Conservation (phyloP, 2,888 invertebrate genomes). For the Rhamphomyia laevipes region DNA sequence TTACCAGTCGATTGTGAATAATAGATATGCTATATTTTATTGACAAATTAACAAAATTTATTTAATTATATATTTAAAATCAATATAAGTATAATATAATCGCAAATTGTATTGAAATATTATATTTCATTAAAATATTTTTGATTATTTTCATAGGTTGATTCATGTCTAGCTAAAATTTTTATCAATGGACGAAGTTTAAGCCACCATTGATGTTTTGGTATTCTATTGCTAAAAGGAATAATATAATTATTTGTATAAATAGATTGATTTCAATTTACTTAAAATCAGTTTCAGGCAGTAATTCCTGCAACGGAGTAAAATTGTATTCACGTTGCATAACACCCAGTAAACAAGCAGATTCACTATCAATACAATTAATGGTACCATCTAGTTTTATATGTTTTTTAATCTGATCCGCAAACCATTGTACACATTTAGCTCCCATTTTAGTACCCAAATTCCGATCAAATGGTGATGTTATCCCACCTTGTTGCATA, state of each 20-base stretch:
- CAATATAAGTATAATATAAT: too few species aligned
- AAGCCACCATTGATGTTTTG: constrained; percentile 85
- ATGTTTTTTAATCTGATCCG: constrained; percentile 45
- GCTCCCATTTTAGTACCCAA: constrained; percentile 93
- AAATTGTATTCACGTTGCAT: constrained; percentile 66
- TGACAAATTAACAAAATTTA: too few species aligned
- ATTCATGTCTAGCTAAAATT: constrained; percentile 71
- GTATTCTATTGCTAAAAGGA: constrained; percentile 43
- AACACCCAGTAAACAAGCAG: constrained; percentile 65
- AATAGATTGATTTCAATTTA: constrained; percentile 27
- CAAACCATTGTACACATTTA: constrained; percentile 79
- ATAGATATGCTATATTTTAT: too few species aligned
- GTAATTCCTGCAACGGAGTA: constrained; percentile 59
- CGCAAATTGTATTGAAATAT: too few species aligned
- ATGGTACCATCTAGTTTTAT: constrained; percentile 41
- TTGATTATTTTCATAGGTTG: too few species aligned
- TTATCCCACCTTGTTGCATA: constrained; percentile 94
- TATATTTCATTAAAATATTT: too few species aligned
- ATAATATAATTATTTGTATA: neutral
- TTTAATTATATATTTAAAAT: too few species aligned
- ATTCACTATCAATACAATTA: constrained; percentile 46
- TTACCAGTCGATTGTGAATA: too few species aligned
- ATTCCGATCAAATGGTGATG: constrained; percentile 91
- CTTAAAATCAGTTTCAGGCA: constrained; percentile 65
- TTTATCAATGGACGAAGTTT: constrained; percentile 76